Conservation (phyloP, 30 jellyfish, hydroid and myxozoan genomes). For the Sanderia malayensis region DNA sequence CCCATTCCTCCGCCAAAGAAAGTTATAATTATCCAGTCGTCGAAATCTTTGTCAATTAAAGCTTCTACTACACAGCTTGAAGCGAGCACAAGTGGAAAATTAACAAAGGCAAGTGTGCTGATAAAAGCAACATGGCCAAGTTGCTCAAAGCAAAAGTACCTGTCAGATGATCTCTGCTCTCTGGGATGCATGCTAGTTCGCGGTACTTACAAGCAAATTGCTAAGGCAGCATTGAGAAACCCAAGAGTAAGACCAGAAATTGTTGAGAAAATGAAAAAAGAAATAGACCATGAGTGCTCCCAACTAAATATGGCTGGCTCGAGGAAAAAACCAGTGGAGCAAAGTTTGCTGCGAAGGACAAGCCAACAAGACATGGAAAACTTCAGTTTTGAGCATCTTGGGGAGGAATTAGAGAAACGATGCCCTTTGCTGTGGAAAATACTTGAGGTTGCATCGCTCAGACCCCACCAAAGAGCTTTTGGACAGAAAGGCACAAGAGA, state of each 20-base stretch:
- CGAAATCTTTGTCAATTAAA: not conserved
- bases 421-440: conserved; percentile 7
- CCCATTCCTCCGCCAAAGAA: conserved; percentile 4
- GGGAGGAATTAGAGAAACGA: conserved; percentile 1
- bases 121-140: conserved; percentile 3
- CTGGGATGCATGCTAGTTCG: not conserved
- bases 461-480: conserved; percentile 2
- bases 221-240: conserved; percentile 6
- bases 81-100: not conserved
- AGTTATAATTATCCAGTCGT: not conserved
- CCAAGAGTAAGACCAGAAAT: conserved; percentile 2
- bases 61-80: not conserved
- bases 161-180: not conserved
- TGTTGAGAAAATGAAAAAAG: not conserved
- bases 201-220: conserved; percentile 14
- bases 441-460: conserved; percentile 6
- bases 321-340: not conserved
- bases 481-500: not conserved
- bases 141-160: not conserved
- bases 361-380: conserved; percentile 9
- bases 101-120: not conserved
- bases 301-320: not conserved
- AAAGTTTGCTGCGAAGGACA: conserved; percentile 6
- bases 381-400: not conserved
- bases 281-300: conserved; percentile 9